A percentile compares a stretch with the other conserved stretches of the same genome.
phyloP scores from a whole-genome alignment of 2,888 invertebrate species.

The Gymnosoma rotundatum region DNA sequence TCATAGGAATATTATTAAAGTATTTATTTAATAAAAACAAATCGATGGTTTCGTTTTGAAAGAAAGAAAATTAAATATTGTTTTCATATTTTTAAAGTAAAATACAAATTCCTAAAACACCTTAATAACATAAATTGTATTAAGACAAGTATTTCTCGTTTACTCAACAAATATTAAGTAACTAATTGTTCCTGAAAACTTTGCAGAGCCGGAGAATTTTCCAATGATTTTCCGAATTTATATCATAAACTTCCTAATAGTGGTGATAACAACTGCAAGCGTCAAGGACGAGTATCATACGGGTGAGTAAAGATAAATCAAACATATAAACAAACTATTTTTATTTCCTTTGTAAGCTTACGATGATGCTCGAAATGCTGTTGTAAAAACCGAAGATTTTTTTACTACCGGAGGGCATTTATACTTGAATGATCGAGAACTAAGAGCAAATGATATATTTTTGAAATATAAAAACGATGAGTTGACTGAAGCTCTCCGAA shows the following conservation, averaged over 20 bases:
- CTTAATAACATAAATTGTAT: no score
- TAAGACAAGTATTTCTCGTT: no score
- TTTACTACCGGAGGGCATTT: conserved; percentile 79
- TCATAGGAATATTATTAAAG: no score
- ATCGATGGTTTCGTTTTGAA: no score
- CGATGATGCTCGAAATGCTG: conserved; percentile 77
- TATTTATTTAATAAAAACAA: no score
- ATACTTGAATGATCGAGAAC: conserved; percentile 74
- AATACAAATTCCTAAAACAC: no score
- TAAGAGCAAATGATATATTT: conserved; percentile 77
- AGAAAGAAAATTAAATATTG: no score
- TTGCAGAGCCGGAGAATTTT: background rate
- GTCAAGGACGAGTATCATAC: background rate
- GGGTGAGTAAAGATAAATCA: conserved; percentile 33
- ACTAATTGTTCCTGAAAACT: conserved; percentile 9
- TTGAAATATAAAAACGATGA: conserved; percentile 78
- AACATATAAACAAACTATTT: background rate
- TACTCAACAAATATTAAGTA: no score
- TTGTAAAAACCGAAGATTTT: conserved; percentile 78
- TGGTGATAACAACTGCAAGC: conserved; percentile 13
- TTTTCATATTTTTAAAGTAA: no score
- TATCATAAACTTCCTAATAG: conserved; percentile 2
- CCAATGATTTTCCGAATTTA: conserved; percentile 12
- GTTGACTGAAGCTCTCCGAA: conserved; percentile 75
- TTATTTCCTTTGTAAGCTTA: conserved; percentile 73